Conservation (phyloP, 2,797 vertebrate genomes). For the Channallabes apus region DNA sequence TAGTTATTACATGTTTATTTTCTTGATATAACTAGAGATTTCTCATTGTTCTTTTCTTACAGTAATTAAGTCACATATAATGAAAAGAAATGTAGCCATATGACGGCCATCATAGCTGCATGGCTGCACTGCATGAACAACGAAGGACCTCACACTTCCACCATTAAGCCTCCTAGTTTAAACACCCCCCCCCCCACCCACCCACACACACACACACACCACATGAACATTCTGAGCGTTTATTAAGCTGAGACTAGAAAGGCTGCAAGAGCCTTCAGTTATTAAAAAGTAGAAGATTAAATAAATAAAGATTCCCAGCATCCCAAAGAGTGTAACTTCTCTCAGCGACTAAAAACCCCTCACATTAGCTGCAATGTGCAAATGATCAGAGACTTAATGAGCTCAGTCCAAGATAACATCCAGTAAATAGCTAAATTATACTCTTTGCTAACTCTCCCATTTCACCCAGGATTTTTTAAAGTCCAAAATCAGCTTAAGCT, state of each 20-base stretch:
- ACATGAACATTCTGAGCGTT: slow-evolving; percentile 67
- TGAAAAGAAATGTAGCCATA: slow-evolving; percentile 12
- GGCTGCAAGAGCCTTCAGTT: slow-evolving; percentile 66
- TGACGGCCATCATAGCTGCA: slow-evolving; percentile 53
- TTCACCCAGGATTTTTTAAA: not conserved
- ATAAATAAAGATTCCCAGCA: slow-evolving; percentile 14
- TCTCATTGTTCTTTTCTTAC: not conserved
- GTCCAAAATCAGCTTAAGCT: slow-evolving; percentile 1
- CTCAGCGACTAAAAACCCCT: slow-evolving; percentile 36
- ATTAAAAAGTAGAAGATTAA: slow-evolving; percentile 29
- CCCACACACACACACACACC: slow-evolving; percentile 31
- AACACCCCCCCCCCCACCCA: slow-evolving; percentile 36
- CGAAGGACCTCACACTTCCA: slow-evolving; percentile 68
- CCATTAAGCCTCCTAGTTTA: slow-evolving; percentile 46
- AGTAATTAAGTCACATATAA: not conserved
- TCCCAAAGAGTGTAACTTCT: slow-evolving; percentile 1
- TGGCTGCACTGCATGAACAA: slow-evolving; percentile 55
- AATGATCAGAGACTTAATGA: slow-evolving; percentile 52
- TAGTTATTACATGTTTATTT: not conserved
- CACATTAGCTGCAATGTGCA: slow-evolving; percentile 57
- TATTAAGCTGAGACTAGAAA: slow-evolving; percentile 82
- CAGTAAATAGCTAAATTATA: slow-evolving; percentile 66
- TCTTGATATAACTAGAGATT: not conserved
- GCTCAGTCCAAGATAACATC: slow-evolving; percentile 29
- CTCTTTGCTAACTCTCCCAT: slow-evolving; percentile 9